Base-by-base conservation (phyloP, 2,888 invertebrate genomes). In the Linnaemya vulpina region DNA sequence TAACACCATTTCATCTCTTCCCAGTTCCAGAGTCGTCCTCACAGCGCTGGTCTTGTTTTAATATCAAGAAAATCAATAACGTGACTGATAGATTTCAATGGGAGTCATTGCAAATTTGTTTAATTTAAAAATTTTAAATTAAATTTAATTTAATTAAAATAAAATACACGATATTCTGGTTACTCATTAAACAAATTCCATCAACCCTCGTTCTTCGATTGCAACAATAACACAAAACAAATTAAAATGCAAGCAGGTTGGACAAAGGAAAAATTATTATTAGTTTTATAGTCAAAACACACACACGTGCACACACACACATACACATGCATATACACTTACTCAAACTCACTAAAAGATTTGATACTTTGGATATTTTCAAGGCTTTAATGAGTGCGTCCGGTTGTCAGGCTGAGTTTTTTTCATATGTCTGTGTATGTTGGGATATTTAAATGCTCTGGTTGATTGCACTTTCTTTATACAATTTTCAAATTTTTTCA, bases 381-480 rank as follows among this genome's bases (percentile, higher is more conserved):
- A 82, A 82, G 82, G 70, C 77, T 75, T 82, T 85, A 85, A 85
- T 85, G 85, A 85, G 76, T 75, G 75, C 85, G 85, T 85, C 85
- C 85, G 85, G 85, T 85, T 82, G 74, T 55, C 63, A 70, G 78
- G 25, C 68, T 63, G 70, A 9, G n/a, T 71, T 22, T 43, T 30
- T 15, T 51, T 10, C 35, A 30, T 75, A 22, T 60, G 35, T 35
- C 15, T 75, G 58, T 5, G n/a, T 38, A n/a, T 60, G 49, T 76
- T 75, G 51, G 75, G 38, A 71, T 53, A 73, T 75, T 82, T 70
- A 78, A 85, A 82, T 78, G 82, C 58, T 85, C 60, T 82, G 82
- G 75, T 82, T 85, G 85, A 85, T 85, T 85, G 85, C 85, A 85
- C 85, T 85, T 82, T 85, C 82, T 82, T 82, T 22, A 74, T 80